A percentile compares a stretch with the other conserved stretches of the same genome.
phyloP scores from a whole-genome alignment of 2,888 invertebrate species.

The Sympetrum striolatum region DNA sequence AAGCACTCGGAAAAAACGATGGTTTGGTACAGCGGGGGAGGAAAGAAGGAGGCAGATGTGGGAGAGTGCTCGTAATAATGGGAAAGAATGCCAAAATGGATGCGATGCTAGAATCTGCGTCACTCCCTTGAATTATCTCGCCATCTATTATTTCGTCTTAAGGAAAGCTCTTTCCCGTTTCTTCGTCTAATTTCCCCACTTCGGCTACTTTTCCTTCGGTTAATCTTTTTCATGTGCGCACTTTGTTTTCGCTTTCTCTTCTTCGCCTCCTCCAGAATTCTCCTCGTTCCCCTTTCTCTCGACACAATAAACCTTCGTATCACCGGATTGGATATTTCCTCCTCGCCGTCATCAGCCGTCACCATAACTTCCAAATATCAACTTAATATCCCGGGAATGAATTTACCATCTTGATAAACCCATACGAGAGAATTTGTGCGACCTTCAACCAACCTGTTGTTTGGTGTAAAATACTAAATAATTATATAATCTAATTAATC shows the following conservation, averaged over 20 bases:
- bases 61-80: neutral
- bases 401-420: conserved; percentile 19
- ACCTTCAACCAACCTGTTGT: neutral
- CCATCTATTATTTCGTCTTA: neutral
- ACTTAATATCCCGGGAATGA: conserved; percentile 4
- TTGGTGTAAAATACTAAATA: neutral
- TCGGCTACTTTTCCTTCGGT: neutral
- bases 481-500: neutral
- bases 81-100: neutral
- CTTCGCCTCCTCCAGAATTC: neutral
- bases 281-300: neutral
- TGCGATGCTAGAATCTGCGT: neutral
- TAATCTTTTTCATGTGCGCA: no score
- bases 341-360: neutral
- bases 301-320: neutral
- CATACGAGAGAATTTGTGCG: neutral
- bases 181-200: neutral
- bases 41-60: neutral
- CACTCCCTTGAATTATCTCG: neutral
- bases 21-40: neutral
- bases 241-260: neutral
- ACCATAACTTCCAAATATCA: conserved; percentile 23
- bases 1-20: neutral
- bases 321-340: conserved; percentile 5
- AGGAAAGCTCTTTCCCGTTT: neutral